These are phyloP conservation scores for Pteria penguin DNA, from an alignment of 2,888 invertebrate genomes.

Conservation along the genomic window DNA sequence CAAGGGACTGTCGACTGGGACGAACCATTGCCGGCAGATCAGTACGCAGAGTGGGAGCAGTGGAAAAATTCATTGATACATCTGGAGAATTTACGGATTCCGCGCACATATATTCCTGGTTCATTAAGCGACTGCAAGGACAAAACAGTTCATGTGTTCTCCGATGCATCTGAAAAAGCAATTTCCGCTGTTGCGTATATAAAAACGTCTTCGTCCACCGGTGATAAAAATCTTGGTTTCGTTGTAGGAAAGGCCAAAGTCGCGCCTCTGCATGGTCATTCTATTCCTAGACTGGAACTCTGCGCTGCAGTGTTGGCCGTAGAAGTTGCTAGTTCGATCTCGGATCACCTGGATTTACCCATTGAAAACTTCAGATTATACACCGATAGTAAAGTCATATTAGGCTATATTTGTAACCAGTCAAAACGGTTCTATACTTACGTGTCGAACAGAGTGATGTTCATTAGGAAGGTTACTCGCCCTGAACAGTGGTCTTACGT, in stretches of 20 bases:
- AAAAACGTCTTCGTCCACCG: constrained; percentile 3
- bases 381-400: no score
- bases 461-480: no score
- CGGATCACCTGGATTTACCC: constrained; percentile 27
- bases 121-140: background rate
- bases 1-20: constrained; percentile 49
- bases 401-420: no score
- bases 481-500: constrained; percentile 32
- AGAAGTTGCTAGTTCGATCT: constrained; percentile 40
- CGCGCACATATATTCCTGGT: constrained; percentile 33
- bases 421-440: constrained; percentile 49
- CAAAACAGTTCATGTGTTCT: constrained; percentile 46
- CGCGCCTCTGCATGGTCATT: constrained; percentile 49
- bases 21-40: constrained; percentile 30
- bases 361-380: constrained; percentile 37
- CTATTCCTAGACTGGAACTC: constrained; percentile 55
- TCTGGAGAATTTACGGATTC: constrained; percentile 34
- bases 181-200: no score
- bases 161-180: constrained; percentile 58
- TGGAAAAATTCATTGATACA: constrained; percentile 48
- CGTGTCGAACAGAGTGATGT: no score
- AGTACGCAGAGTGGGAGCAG: constrained; percentile 28
- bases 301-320: constrained; percentile 54
- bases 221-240: constrained; percentile 35
- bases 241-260: constrained; percentile 57